A percentile compares a stretch with the other conserved stretches of the same genome.
Evolutionary conservation across 2,888 invertebrate genomes (phyloP).

Genomic region (Drepanosiphum platanoidis): DNA sequence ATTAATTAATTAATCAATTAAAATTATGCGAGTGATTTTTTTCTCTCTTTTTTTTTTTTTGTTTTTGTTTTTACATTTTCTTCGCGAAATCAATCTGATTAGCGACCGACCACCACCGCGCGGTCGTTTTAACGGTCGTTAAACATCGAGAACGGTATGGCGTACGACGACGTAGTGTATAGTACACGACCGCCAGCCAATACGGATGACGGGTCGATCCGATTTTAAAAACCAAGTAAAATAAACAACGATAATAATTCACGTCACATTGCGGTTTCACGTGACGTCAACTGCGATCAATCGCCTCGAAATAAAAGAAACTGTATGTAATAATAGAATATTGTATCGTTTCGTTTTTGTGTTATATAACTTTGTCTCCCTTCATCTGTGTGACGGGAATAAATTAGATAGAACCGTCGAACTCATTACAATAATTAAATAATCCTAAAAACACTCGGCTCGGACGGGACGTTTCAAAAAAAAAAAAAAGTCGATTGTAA

Average conservation of each 20-base stretch:
- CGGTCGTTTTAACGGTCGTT: no score
- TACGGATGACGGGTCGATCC: neutral
- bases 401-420: neutral
- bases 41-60: neutral
- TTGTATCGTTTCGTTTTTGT: conserved; percentile 1
- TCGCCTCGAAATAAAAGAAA: neutral
- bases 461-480: neutral
- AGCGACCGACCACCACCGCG: neutral
- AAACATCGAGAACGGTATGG: no score
- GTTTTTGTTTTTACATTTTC: neutral
- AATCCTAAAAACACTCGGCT: conserved; percentile 13
- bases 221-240: neutral
- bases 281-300: conserved; percentile 26
- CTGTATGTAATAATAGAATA: no score
- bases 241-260: conserved; percentile 30
- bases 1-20: conserved; percentile 13
- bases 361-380: neutral
- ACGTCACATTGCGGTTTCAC: conserved; percentile 18
- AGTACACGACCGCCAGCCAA: no score
- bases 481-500: conserved; percentile 37
- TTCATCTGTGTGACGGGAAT: conserved; percentile 10
- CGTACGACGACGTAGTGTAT: no score
- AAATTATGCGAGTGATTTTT: neutral
- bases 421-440: conserved; percentile 36
- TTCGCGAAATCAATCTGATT: neutral